Evolutionary conservation across 2,113 vertebrate species (phyloP).

Genomic region (Daboia siamensis): DNA sequence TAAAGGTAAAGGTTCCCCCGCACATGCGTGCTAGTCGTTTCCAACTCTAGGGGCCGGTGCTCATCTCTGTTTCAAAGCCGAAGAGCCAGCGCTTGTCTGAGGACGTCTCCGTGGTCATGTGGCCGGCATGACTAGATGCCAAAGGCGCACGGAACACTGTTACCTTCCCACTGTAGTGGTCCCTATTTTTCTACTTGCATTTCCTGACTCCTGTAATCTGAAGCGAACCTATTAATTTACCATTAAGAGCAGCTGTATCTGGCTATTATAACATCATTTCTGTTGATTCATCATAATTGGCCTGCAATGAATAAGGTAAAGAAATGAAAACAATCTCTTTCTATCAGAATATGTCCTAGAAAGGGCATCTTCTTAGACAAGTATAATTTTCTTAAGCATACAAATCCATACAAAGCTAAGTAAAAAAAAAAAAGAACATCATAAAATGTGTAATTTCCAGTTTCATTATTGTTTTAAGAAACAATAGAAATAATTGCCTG

Average conservation of each 20-base stretch:
- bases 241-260: slow-evolving; percentile 13
- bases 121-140: too few relatives aligned
- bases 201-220: not conserved
- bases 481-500: not conserved
- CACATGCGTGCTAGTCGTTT: too few relatives aligned
- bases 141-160: too few relatives aligned
- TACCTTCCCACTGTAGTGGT: too few relatives aligned
- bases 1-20: too few relatives aligned
- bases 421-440: not conserved
- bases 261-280: slow-evolving; percentile 18
- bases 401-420: not conserved
- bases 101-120: too few relatives aligned
- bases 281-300: not conserved
- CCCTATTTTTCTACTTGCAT: too few relatives aligned
- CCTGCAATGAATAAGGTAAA: not conserved
- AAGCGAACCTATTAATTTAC: not conserved
- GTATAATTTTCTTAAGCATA: not conserved
- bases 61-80: too few relatives aligned
- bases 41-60: too few relatives aligned
- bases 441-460: not conserved
- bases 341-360: not conserved
- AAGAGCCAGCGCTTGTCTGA: too few relatives aligned
- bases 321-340: not conserved
- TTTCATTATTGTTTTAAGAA: not conserved
- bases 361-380: not conserved